A percentile compares a stretch with the other conserved stretches of the same genome.
These are phyloP conservation scores for Nasonia longicornis DNA, from an alignment of 1,140 invertebrate genomes.

Conservation along the genomic window DNA sequence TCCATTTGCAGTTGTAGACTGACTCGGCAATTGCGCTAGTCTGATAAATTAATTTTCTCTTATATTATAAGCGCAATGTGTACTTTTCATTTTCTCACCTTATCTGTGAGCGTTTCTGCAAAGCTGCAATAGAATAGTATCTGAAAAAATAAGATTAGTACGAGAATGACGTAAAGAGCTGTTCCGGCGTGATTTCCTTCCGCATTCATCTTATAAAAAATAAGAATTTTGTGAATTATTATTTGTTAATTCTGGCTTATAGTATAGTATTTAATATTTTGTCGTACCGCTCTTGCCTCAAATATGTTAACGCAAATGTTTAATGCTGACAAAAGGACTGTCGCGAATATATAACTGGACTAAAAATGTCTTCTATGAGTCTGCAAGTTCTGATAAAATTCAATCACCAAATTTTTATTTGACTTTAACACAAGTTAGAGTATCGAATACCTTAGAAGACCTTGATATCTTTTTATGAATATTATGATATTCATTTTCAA, in stretches of 20 bases:
- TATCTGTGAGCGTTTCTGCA: background rate
- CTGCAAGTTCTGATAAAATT: background rate
- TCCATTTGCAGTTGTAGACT: slow-evolving; percentile 3
- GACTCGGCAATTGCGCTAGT: background rate
- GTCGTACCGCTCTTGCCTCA: background rate
- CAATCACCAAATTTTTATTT: too few species aligned
- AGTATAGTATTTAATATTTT: background rate
- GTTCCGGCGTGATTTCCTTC: background rate
- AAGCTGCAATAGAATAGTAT: slow-evolving; percentile 4
- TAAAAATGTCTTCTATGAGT: background rate
- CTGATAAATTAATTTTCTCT: background rate
- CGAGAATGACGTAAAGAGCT: background rate
- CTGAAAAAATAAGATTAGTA: background rate
- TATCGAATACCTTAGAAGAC: background rate
- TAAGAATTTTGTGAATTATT: background rate
- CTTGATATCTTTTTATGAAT: background rate
- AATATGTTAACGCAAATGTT: slow-evolving; percentile 12
- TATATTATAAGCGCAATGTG: background rate
- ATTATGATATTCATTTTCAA: background rate
- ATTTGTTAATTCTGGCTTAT: background rate
- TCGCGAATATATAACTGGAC: background rate
- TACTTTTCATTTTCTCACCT: background rate
- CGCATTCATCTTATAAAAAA: background rate
- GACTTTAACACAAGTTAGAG: background rate
- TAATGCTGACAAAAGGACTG: background rate